Conservation (phyloP, 2,113 vertebrate species). For the Glareola pratincola region DNA sequence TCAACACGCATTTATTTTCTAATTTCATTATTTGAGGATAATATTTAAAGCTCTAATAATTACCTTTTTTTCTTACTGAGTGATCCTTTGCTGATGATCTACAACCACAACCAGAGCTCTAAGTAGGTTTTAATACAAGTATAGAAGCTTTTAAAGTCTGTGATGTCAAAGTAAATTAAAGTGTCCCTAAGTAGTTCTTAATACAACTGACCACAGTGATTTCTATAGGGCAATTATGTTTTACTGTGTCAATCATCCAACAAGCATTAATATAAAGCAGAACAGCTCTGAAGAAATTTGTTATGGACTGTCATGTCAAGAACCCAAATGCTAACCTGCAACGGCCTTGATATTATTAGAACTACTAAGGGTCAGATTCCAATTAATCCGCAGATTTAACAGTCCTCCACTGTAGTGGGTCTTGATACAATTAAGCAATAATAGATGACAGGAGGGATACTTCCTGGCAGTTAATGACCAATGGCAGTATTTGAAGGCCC, state of each 20-base stretch:
- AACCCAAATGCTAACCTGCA: constrained; percentile 5
- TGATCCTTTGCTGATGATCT: background rate
- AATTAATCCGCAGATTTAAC: constrained; percentile 45
- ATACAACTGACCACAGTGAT: constrained; percentile 29
- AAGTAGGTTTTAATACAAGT: background rate
- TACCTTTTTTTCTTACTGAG: background rate
- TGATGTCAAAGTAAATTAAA: constrained; percentile 48
- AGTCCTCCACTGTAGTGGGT: background rate
- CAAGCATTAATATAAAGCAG: constrained; percentile 43
- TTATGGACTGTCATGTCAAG: constrained; percentile 10
- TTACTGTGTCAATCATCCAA: constrained; percentile 40
- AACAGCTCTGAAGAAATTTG: constrained; percentile 8
- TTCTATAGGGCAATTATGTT: constrained; percentile 32
- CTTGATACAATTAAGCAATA: constrained; percentile 57
- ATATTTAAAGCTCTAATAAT: background rate
- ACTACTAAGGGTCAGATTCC: constrained; percentile 41
- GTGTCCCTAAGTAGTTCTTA: constrained; percentile 28
- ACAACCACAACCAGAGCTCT: background rate
- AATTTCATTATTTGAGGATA: background rate
- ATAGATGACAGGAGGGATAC: constrained; percentile 45
- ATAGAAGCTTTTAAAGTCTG: constrained; percentile 8
- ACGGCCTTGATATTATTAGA: constrained; percentile 23
- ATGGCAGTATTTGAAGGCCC: background rate
- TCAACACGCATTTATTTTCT: background rate
- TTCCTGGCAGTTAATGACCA: constrained; percentile 37